Evolutionary conservation across 2,113 vertebrate species (phyloP).

Genomic region (Puma concolor): DNA sequence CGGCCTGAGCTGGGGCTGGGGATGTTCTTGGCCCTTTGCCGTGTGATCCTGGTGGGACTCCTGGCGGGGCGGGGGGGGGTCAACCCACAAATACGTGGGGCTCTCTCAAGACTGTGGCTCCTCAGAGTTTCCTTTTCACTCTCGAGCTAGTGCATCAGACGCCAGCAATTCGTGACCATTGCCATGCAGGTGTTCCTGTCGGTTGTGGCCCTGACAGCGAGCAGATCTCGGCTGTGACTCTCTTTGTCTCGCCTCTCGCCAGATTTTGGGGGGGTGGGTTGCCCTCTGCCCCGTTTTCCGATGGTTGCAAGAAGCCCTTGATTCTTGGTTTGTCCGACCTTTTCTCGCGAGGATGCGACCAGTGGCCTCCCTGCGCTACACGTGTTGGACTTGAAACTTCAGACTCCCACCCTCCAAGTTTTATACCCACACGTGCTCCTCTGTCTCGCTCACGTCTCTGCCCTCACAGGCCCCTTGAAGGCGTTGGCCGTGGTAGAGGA

Average conservation of each 20-base stretch:
- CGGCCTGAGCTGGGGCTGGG: neutral
- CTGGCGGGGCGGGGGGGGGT: neutral
- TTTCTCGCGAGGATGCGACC: neutral
- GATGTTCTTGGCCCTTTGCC: neutral
- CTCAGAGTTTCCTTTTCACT: neutral
- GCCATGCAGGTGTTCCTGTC: neutral
- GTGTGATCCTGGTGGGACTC: neutral
- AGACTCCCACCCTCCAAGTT: neutral
- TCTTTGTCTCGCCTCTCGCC: neutral
- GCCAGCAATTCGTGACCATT: too few relatives aligned
- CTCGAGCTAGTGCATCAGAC: neutral
- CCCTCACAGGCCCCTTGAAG: too few relatives aligned
- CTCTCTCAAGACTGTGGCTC: neutral
- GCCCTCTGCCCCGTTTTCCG: neutral
- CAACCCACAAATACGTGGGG: neutral
- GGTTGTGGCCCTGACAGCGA: fast-evolving
- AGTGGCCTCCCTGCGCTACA: fast-evolving
- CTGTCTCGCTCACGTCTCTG: fast-evolving
- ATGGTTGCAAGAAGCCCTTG: too few relatives aligned
- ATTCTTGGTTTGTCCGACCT: fast-evolving
- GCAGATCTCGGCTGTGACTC: neutral
- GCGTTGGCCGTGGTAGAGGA: fast-evolving
- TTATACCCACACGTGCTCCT: fast-evolving
- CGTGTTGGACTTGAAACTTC: too few relatives aligned
- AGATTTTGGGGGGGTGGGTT: neutral